phyloP scores from a whole-genome alignment of 2,113 vertebrate genomes.

The Xenopus tropicalis region UCB_Xtro_10.0 CM004447.2:133170501-133171000 shows the following conservation, averaged over 20 bases:
- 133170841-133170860: too few species aligned
- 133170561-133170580: constrained; percentile 14
- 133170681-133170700: constrained; percentile 31
- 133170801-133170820: too few species aligned
- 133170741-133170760: background rate
- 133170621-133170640: constrained; percentile 16
- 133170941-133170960: too few species aligned
- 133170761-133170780: background rate
- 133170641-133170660: constrained; percentile 21
- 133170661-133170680: constrained; percentile 17
- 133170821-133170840: too few species aligned
- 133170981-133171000: too few species aligned
- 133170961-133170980: too few species aligned
- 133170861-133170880: too few species aligned
- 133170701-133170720: constrained; percentile 15
- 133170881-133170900: too few species aligned
- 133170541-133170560: background rate
- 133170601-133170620: constrained; percentile 28
- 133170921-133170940: too few species aligned
- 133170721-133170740: background rate
- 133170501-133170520: background rate
- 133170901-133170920: too few species aligned
- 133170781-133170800: background rate
- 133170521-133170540: constrained; percentile 1
- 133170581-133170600: constrained; percentile 31